Conservation (phyloP, 2,888 invertebrate genomes). For the Amphipoea oculea region DNA sequence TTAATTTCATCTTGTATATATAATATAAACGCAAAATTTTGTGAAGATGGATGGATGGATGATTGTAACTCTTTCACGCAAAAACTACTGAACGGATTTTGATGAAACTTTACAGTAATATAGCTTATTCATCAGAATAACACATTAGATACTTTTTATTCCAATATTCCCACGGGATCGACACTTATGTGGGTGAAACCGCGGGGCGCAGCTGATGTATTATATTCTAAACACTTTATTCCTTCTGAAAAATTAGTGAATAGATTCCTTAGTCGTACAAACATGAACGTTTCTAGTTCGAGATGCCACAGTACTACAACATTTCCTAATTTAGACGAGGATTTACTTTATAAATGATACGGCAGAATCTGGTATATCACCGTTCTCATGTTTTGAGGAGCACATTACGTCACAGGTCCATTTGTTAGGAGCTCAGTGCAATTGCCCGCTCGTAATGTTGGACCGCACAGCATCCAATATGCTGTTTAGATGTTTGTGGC, state of each 20-base stretch:
- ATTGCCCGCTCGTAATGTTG: conserved; percentile 39
- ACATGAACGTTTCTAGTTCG: neutral
- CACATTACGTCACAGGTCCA: conserved; percentile 39
- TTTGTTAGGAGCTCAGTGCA: conserved; percentile 55
- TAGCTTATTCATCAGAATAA: too few species aligned
- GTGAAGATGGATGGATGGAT: too few species aligned
- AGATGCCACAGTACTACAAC: conserved; percentile 7
- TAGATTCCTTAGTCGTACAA: neutral
- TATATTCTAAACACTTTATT: neutral
- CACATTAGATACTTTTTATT: too few species aligned
- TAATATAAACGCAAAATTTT: too few species aligned
- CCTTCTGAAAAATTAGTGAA: neutral
- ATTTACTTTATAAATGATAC: conserved; percentile 49
- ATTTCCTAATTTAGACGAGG: conserved; percentile 36
- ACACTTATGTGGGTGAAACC: too few species aligned
- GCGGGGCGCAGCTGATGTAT: too few species aligned
- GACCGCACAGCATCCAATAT: conserved; percentile 38
- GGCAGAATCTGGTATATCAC: conserved; percentile 35
- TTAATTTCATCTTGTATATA: too few species aligned
- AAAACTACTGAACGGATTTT: too few species aligned
- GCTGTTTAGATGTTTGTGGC: conserved; percentile 54
- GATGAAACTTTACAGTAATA: too few species aligned
- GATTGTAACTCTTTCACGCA: too few species aligned
- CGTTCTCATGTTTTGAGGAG: conserved; percentile 46
- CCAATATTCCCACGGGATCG: too few species aligned